These are phyloP conservation scores for Tragelaphus imberbis DNA, from an alignment of 2,113 vertebrate species.

Conservation along the genomic window DNA sequence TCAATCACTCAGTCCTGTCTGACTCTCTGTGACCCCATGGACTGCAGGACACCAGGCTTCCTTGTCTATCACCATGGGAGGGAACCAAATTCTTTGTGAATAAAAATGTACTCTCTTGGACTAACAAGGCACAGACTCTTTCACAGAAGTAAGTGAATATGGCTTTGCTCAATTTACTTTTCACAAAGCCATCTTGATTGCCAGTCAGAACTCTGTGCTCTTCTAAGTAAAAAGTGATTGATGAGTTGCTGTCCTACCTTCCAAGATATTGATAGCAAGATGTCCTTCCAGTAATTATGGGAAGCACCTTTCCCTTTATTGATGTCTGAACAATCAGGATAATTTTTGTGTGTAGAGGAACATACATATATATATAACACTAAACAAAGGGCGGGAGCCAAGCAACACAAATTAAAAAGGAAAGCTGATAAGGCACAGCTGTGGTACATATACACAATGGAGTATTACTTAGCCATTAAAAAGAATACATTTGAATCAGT, in stretches of 20 bases:
- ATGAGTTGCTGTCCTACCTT: conserved; percentile 34
- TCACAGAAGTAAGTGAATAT: conserved; percentile 53
- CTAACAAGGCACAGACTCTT: background rate
- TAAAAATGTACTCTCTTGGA: background rate
- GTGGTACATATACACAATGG: too few relatives aligned
- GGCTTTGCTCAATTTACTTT: conserved; percentile 43
- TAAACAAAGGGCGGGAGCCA: background rate
- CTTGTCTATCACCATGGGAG: background rate
- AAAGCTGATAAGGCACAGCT: background rate
- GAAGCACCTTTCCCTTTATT: conserved; percentile 29
- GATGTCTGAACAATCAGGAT: conserved; percentile 1
- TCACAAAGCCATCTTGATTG: conserved; percentile 44
- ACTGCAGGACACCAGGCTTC: background rate
- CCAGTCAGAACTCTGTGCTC: background rate
- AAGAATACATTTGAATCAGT: too few relatives aligned
- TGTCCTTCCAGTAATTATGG: conserved; percentile 40
- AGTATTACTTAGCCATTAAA: too few relatives aligned
- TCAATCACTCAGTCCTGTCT: background rate
- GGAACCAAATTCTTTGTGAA: conserved; percentile 25
- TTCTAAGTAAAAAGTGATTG: conserved; percentile 46
- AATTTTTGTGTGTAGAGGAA: background rate
- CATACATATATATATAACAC: background rate
- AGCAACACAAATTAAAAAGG: background rate
- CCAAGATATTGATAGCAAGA: conserved; percentile 3
- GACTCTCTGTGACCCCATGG: background rate